Base-by-base conservation (phyloP, 2,888 invertebrate genomes). In the Caenorhabditis uteleia region DNA sequence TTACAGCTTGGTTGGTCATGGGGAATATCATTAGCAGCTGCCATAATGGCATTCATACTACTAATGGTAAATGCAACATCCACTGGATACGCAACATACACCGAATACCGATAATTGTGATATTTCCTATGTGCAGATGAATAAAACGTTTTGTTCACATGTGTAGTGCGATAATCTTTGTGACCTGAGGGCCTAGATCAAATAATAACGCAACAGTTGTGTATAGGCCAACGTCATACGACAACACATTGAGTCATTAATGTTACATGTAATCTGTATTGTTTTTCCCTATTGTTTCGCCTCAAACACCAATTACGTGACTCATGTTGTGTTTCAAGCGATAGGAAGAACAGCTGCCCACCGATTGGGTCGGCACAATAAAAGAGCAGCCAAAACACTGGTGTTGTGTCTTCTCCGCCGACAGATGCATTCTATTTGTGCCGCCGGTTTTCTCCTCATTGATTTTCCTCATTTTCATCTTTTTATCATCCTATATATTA, bases 1-100 rank as follows among this genome's bases (percentile, higher is more conserved):
- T 44, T 64, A 12, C 44, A 65, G 59, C 38, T 66, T 20, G 66
- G 59, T 7, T 66, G 66, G 66, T 66, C 66, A 0, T 66, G 66
- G 66, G 59, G 55, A 33, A 12, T 66, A 12, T 43, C 49, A 12
- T 23, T 66, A 14, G 58, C 58, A 23, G 56, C 60, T 7, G 45
- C 54, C 20, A 51, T 60, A 20, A 38, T 60, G 6, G 25, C 60
- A 4, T 33, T 60, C 3, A 8, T 56, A 7, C 29, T 66, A 1
- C 38, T 66, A n/a, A 26, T 56, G 29, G 40, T 56, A 10, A 51
- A 27, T 16, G 64, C 34, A 29, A 49, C 53, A 36, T 48, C 64
- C 2, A 48, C 47, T 31, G 64, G 64, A 44, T 61, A 61, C 42
- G 54, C 50, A 38, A 46, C 50, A 2, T 61, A 61, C 33, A 29